These are phyloP conservation scores for Ericerus pela DNA, from an alignment of 1,140 invertebrate genomes.

Conservation along the genomic window DNA sequence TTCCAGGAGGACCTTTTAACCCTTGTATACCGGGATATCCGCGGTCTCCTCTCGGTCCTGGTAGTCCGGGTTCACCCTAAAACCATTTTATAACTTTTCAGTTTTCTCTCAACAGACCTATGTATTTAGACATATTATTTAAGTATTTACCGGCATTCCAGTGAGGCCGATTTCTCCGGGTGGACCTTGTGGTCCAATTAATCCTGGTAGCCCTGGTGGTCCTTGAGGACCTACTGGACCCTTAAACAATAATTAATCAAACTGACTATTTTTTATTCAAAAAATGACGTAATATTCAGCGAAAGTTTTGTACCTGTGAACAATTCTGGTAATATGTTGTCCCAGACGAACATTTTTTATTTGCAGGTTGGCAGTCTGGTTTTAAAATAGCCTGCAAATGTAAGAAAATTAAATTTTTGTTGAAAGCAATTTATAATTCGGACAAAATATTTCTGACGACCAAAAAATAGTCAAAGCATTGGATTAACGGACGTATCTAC, in stretches of 20 bases:
- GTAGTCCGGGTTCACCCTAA: not conserved
- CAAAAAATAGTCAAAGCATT: no score
- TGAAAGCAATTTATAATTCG: no score
- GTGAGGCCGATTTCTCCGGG: constrained; percentile 26
- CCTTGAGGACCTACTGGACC: constrained; percentile 24
- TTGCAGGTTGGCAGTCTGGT: not conserved
- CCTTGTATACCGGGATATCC: not conserved
- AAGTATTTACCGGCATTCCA: constrained; percentile 10
- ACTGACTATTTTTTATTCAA: not conserved
- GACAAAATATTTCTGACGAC: no score
- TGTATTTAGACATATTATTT: not conserved
- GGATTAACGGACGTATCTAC: no score
- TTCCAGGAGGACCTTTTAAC: not conserved
- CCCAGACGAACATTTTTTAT: constrained; percentile 2
- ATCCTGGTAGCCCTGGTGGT: constrained; percentile 28
- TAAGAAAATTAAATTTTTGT: no score
- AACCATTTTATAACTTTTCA: not conserved
- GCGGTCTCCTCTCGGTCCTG: not conserved
- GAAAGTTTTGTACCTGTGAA: no score
- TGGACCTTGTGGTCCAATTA: constrained; percentile 20
- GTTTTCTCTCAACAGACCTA: not conserved
- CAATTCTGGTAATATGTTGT: no score
- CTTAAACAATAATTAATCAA: not conserved
- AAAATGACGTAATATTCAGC: not conserved
- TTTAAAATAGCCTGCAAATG: no score